Base-by-base conservation (phyloP, 2,797 vertebrate species). In the Decapterus maruadsi region DNA sequence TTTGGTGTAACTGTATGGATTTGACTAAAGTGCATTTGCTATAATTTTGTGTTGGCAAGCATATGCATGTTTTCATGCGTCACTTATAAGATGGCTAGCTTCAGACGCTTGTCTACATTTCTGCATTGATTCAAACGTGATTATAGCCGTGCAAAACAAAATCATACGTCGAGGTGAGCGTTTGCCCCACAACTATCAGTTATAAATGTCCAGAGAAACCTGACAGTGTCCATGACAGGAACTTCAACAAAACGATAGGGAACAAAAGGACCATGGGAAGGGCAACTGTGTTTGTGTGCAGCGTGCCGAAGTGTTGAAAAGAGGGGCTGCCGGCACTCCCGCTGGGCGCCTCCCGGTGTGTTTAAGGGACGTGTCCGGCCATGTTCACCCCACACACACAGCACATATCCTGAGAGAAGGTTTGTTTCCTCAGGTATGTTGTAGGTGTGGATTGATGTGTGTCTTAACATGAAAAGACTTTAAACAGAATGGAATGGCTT, bases 381-480 rank as follows among this genome's bases (percentile, higher is more conserved):
- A 95, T 92, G 95, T 95, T 95, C 87, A 73, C 87, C 83, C 72
- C 89, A 87, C 89, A 90, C 89, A 89, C 89, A 91, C 91, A 88
- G 82, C 63, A 83, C 93, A 90, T 91, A 95, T 93, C 91, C 92
- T 86, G 86, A 90, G 90, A 90, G 88, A 92, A 84, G 94, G 93
- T 94, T 95, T 95, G 94, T 94, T 95, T 95, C 92, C 94, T 94
- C 91, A 95, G 95, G 95, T 95, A 95, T 96, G 95, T 91, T 90
- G 94, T 95, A 96, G 94, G 95, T 95, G 94, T 95, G 95, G 93
- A 95, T 94, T 95, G 93, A 95, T 94, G 94, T 95, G 93, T 94
- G 95, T 94, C 94, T 95, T 94, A 95, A 95, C 94, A 94, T 89
- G 93, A 94, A 95, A 93, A 88, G 90, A 92, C 92, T 95, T 94